Evolutionary conservation across 2,113 vertebrate species (phyloP).

Genomic region (Takifugu bimaculatus): DNA sequence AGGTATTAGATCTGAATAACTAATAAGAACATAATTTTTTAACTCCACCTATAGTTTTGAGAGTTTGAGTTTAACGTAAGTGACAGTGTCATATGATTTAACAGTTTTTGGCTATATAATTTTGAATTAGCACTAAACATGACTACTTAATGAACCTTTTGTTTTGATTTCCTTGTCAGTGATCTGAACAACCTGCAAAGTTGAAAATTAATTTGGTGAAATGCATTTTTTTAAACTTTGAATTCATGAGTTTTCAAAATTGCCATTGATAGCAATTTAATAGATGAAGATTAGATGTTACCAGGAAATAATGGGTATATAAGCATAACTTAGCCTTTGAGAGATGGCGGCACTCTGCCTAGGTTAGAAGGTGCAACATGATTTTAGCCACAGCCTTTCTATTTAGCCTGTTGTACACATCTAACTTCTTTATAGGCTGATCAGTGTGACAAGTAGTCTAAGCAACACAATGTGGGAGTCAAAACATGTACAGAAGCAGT

Average conservation of each 20-base stretch:
- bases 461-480: constrained; percentile 59
- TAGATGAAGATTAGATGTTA: background rate
- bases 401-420: constrained; percentile 30
- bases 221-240: background rate
- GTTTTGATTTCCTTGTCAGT: background rate
- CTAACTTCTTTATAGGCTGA: constrained; percentile 48
- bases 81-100: too few relatives aligned
- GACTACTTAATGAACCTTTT: background rate
- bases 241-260: background rate
- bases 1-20: too few relatives aligned
- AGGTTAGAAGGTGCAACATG: constrained; percentile 6
- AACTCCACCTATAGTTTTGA: too few relatives aligned
- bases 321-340: constrained; percentile 10
- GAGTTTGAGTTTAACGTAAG: too few relatives aligned
- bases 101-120: too few relatives aligned
- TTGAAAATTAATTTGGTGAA: background rate
- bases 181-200: background rate
- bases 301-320: background rate
- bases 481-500: constrained; percentile 56
- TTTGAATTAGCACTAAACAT: too few relatives aligned
- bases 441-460: constrained; percentile 65
- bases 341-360: background rate
- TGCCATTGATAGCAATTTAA: background rate
- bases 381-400: constrained; percentile 16
- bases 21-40: too few relatives aligned